Percentiles rank a stretch among this genome's conserved stretches.
These are phyloP conservation scores for Campoletis raptor DNA, from an alignment of 2,888 invertebrate genomes.

Conservation along the genomic window DNA sequence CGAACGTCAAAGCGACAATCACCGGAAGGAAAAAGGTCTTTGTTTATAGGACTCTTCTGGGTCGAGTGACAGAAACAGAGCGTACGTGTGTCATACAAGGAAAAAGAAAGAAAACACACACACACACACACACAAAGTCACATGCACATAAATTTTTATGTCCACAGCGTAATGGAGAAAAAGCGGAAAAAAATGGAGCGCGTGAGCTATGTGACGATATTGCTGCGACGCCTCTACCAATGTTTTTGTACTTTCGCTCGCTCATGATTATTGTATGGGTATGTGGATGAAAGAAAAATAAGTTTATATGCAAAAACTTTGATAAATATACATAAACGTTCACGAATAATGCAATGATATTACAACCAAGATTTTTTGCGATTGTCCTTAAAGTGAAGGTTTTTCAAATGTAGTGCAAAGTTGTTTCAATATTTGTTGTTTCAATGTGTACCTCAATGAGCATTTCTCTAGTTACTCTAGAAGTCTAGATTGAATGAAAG, in stretches of 20 bases:
- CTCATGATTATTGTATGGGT: conserved; percentile 14
- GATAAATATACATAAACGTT: background rate
- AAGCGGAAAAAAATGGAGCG: conserved; percentile 32
- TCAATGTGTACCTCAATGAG: background rate
- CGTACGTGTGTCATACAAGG: conserved; percentile 23
- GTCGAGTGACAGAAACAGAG: conserved; percentile 7
- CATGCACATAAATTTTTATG: background rate
- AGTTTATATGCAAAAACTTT: background rate
- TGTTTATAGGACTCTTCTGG: conserved; percentile 38
- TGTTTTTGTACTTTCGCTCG: conserved; percentile 66
- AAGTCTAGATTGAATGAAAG: background rate
- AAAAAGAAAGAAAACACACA: conserved; percentile 8
- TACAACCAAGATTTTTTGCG: background rate
- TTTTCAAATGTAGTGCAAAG: background rate
- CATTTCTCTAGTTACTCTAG: background rate
- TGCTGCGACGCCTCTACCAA: conserved; percentile 29
- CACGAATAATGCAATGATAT: background rate
- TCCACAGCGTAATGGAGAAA: conserved; percentile 24
- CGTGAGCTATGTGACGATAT: conserved; percentile 32
- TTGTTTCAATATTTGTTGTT: background rate
- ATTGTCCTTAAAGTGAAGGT: background rate
- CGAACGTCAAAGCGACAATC: conserved; percentile 50
- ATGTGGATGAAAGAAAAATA: conserved; percentile 39
- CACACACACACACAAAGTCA: background rate
- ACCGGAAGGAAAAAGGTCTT: conserved; percentile 47